These are phyloP conservation scores for Hofmannophila pseudospretella DNA, from an alignment of 2,888 invertebrate species.

Conservation along the genomic window DNA sequence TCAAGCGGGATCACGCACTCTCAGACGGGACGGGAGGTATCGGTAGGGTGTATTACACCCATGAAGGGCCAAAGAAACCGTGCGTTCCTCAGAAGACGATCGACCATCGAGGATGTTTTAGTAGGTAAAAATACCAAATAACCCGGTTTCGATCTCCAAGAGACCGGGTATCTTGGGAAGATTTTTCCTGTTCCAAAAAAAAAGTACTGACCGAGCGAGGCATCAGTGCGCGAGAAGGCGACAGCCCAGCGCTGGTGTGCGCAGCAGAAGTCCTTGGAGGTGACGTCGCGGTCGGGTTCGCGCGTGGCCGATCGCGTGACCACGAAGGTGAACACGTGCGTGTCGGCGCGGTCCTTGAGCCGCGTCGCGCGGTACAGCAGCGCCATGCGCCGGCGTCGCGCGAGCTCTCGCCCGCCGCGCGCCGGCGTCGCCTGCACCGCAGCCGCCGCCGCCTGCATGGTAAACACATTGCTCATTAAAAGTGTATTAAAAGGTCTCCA, in stretches of 20 bases:
- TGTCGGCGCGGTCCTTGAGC: conserved; percentile 88
- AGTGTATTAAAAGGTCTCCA: too few species aligned
- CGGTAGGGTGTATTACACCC: too few species aligned
- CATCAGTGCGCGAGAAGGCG: conserved; percentile 86
- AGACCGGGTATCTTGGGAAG: too few species aligned
- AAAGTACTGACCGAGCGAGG: conserved; percentile 78
- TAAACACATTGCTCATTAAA: too few species aligned
- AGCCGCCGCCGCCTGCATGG: conserved; percentile 10
- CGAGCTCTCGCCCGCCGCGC: conserved; percentile 48
- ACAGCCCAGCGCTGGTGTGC: conserved; percentile 91
- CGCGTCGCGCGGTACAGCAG: conserved; percentile 89
- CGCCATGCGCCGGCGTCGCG: conserved; percentile 81
- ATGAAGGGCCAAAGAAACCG: too few species aligned
- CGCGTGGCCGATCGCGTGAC: conserved; percentile 87
- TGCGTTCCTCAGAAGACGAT: too few species aligned
- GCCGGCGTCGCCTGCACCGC: conserved; percentile 47
- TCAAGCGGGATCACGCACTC: too few species aligned
- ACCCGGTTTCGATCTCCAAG: too few species aligned
- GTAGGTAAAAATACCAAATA: too few species aligned
- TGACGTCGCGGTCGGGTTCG: conserved; percentile 88
- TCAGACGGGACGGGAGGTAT: too few species aligned
- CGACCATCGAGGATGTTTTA: too few species aligned
- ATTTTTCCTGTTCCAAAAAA: too few species aligned
- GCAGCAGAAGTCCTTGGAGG: conserved; percentile 89
- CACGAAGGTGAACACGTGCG: conserved; percentile 90